phyloP scores from a whole-genome alignment of 2,797 vertebrate species.

The Scarus forsteni region DNA sequence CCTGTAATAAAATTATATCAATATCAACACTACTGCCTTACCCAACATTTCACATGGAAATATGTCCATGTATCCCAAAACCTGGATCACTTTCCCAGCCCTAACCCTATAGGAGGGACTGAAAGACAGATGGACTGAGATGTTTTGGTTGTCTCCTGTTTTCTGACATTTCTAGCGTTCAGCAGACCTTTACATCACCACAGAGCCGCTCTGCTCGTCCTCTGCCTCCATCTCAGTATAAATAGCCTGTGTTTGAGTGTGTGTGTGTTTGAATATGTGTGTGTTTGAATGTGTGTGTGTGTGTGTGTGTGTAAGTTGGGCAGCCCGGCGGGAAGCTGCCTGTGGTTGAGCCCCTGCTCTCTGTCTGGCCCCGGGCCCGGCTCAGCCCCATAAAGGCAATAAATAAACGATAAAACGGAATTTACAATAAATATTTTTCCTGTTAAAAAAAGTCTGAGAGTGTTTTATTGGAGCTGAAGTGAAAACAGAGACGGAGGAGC shows the following conservation, averaged over 20 bases:
- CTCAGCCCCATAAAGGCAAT: slow-evolving; percentile 37
- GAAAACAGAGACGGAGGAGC: slow-evolving; percentile 1
- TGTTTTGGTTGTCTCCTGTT: slow-evolving; percentile 19
- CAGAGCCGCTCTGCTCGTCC: slow-evolving; percentile 22
- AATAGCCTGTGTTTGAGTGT: slow-evolving; percentile 29
- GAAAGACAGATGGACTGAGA: background rate
- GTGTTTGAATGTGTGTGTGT: background rate
- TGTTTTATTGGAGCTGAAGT: slow-evolving; percentile 27
- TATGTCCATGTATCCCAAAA: no score
- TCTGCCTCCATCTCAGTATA: slow-evolving; percentile 34
- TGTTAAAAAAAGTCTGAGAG: slow-evolving; percentile 26
- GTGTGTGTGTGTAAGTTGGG: slow-evolving; percentile 17
- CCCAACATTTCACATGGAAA: no score
- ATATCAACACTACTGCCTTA: no score
- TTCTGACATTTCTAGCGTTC: slow-evolving; percentile 14
- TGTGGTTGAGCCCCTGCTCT: slow-evolving; percentile 27
- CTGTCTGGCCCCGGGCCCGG: slow-evolving; percentile 44
- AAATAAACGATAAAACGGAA: slow-evolving; percentile 57
- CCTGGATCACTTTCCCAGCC: no score
- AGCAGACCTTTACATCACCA: slow-evolving; percentile 27
- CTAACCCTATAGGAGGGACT: background rate
- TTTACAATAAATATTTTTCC: slow-evolving; percentile 59
- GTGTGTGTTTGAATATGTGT: no score
- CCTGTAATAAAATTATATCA: no score
- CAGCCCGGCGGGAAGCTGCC: slow-evolving; percentile 34